Base-by-base conservation (phyloP, 1,140 invertebrate species). In the Ceratoteleas bidentatus region DNA sequence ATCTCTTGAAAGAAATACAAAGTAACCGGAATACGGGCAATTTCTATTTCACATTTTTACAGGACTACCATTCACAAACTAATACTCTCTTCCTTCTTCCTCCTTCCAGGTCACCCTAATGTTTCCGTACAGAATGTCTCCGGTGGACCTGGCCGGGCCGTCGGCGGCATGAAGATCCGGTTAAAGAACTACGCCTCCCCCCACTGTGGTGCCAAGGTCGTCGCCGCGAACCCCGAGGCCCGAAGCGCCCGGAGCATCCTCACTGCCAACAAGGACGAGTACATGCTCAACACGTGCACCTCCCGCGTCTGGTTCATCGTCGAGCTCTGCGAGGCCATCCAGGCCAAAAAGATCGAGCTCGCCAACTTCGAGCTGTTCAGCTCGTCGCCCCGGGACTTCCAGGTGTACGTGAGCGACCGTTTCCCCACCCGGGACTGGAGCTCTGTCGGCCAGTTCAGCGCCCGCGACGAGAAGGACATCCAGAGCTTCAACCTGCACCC, bases 331-430 rank as follows among this genome's bases (percentile, higher is more conserved):
- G 99, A 99, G 88, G 96, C 97, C 2, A 96, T 99, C 66, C 98
- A 99, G 92, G 96, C 97, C 0, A 95, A 97, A 86, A 96, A 96
- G 89, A 95, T 99, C 74, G 98, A 99, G 85, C 92, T 99, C 61
- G 99, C 98, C 9, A 99, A 99, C 89, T 98, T 99, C 88, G 99
- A 99, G 91, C 91, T 99, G 14, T 99, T 99, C 91, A 99, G 98
- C 11, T 99, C 98, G 0, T 96, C 96, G 11, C 98, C 98, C 4
- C 96, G 96, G 89, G 96, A 98, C 66, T 96, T 99, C 89, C 93
- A 94, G 15, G 94, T 97, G 0, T 96, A 93, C 68, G 95, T 98
- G 9, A 97, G 97, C 85, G 98, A 99, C 91, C 94, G 97, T 49
- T 98, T 96, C 90, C 97, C 98, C 0, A 95, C 96, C 0, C 93